A percentile compares a stretch with the other conserved stretches of the same genome.
Evolutionary conservation across 2,888 invertebrate genomes (phyloP).

Genomic region (Nebria brevicollis): DNA sequence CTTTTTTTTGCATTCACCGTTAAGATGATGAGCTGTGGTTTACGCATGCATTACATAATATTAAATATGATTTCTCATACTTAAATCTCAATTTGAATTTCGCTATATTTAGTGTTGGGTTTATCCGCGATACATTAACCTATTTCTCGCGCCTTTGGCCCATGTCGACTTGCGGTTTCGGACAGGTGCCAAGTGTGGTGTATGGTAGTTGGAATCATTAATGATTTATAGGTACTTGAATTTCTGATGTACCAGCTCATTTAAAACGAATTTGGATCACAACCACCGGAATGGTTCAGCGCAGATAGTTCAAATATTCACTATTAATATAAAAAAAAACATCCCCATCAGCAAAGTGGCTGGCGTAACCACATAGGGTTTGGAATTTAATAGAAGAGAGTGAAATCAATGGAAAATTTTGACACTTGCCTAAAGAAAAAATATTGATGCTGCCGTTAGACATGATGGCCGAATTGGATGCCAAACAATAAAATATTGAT

Average conservation of each 20-base stretch:
- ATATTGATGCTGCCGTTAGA: conserved; percentile 13
- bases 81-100: too few species aligned
- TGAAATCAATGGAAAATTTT: not conserved
- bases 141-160: not conserved
- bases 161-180: not conserved
- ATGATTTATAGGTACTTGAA: conserved; percentile 26
- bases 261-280: too few species aligned
- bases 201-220: conserved; percentile 11
- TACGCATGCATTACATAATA: too few species aligned
- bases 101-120: conserved; percentile 8
- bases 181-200: conserved; percentile 25
- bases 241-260: too few species aligned
- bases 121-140: conserved; percentile 14
- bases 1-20: too few species aligned
- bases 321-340: too few species aligned
- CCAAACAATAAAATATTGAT: conserved; percentile 40
- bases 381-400: not conserved
- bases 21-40: too few species aligned
- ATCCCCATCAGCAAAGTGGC: too few species aligned
- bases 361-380: too few species aligned
- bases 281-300: too few species aligned
- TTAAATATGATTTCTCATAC: too few species aligned
- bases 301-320: too few species aligned
- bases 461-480: conserved; percentile 37
- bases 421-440: not conserved